A percentile compares a stretch with the other conserved stretches of the same genome.
These are phyloP conservation scores for Amblyopsis hoosieri DNA, from an alignment of 2,797 vertebrate species.

Conservation along the genomic window DNA sequence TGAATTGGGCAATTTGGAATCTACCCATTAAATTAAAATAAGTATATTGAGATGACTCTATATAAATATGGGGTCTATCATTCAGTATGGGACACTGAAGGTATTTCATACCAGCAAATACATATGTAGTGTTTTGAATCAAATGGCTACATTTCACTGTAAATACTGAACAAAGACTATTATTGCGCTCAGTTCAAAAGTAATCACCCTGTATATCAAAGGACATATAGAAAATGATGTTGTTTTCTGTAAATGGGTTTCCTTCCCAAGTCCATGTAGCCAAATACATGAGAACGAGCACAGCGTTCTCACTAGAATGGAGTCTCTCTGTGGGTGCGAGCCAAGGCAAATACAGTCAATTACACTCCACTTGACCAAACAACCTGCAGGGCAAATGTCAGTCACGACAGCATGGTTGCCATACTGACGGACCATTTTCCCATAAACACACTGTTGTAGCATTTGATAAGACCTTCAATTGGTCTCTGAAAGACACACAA, in stretches of 20 bases:
- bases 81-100: constrained; percentile 4
- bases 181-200: constrained; percentile 1
- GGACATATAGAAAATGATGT: constrained; percentile 9
- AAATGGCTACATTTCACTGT: neutral
- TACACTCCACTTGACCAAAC: constrained; percentile 54
- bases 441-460: constrained; percentile 30
- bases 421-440: constrained; percentile 27
- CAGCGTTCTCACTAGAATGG: constrained; percentile 24
- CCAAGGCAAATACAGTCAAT: constrained; percentile 46
- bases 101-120: neutral
- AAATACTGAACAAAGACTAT: neutral
- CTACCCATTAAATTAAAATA: too few relatives aligned
- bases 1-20: neutral
- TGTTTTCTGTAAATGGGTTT: neutral
- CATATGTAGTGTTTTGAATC: neutral
- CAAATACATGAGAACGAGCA: constrained; percentile 28
- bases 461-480: constrained; percentile 30
- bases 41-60: too few relatives aligned
- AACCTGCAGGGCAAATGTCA: constrained; percentile 54
- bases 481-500: constrained; percentile 24
- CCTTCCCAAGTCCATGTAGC: neutral
- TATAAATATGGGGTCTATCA: too few relatives aligned
- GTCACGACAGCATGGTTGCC: constrained; percentile 36
- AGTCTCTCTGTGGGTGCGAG: constrained; percentile 35
- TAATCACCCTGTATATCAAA: constrained; percentile 5